phyloP scores from a whole-genome alignment of 2,113 vertebrate species.

The Hyperoodon ampullatus region DNA sequence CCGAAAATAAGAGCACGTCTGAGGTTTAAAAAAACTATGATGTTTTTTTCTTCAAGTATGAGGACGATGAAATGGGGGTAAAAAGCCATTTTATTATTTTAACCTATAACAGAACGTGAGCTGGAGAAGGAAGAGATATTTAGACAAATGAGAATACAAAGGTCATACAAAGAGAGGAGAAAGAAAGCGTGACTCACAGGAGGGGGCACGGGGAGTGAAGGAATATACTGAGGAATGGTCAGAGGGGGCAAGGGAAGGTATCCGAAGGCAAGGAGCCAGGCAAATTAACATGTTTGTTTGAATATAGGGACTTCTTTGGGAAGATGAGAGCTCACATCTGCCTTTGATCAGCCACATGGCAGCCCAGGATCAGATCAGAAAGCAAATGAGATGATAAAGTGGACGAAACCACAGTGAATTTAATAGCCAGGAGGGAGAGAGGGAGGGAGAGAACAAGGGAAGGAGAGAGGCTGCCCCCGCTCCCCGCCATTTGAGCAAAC shows the following conservation, averaged over 20 bases:
- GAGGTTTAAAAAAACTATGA: not conserved
- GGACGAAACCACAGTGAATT: slow-evolving; percentile 65
- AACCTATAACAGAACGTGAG: not conserved
- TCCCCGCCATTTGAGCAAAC: not conserved
- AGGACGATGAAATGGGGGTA: not conserved
- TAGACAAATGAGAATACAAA: not conserved
- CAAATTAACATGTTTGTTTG: slow-evolving; percentile 44
- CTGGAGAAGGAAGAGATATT: not conserved
- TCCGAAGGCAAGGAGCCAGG: not conserved
- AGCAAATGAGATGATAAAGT: slow-evolving; percentile 85
- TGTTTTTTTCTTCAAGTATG: not conserved
- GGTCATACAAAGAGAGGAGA: not conserved
- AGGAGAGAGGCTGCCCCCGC: not conserved
- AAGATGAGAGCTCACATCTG: slow-evolving; percentile 69
- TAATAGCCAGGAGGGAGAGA: slow-evolving; percentile 39
- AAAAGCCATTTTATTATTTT: slow-evolving; percentile 29
- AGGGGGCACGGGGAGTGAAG: fast-evolving
- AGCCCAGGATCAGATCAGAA: slow-evolving; percentile 82
- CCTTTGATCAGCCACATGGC: slow-evolving; percentile 84
- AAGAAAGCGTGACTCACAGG: not conserved
- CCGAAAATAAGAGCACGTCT: not conserved
- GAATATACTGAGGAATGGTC: not conserved
- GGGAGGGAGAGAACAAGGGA: slow-evolving; percentile 34
- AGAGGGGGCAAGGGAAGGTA: not conserved
- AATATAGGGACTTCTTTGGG: not conserved